Evolutionary conservation across 2,888 invertebrate species (phyloP), one percentile per base, ranked within the genome.

Genomic region (Dynastes maya): DNA sequence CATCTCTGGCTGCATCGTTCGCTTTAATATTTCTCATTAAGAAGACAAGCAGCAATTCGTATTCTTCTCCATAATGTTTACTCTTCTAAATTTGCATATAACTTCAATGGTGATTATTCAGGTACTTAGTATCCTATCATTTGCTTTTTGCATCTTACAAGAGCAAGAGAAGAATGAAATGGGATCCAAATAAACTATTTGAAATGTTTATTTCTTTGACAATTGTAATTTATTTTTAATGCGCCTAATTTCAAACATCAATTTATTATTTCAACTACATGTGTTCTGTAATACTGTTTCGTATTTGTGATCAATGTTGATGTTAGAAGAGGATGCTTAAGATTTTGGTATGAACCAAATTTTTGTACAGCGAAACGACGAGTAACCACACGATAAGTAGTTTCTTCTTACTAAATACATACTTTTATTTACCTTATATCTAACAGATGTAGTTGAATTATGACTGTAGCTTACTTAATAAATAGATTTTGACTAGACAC

Each of bases 401-500:
- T 55, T 61, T 37, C 29, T 76, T 32, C 22, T n/a, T 51, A 27
- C 2, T 45, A 45, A n/a, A 27, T 27, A 61, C 16, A 53, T 53
- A 16, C n/a, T 16, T 53, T 53, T 70, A 70, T 70, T 51, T 49
- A 45, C 2, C 45, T 45, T 68, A 45, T 68, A 49, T 29, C 49
- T 45, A 63, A n/a, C 64, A 75, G 27, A 64, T 45, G 51, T 71
- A 71, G 53, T 55, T 58, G 37, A 71, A 58, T 49, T 40, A 37
- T 58, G 68, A 76, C 45, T 68, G 67, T 29, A 55, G 9, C 16
- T 63, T 75, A 29, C 6, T 45, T 70, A 11, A 64, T 5, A 37
- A 13, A 13, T 64, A 64, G 29, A 64, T 67, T 71, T 63, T 80
- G 83, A 84, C 86, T 87, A 88, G 83, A 88, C 88, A 77, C 88